Evolutionary conservation across 2,888 invertebrate species (phyloP).

Genomic region (Aelia acuminata): DNA sequence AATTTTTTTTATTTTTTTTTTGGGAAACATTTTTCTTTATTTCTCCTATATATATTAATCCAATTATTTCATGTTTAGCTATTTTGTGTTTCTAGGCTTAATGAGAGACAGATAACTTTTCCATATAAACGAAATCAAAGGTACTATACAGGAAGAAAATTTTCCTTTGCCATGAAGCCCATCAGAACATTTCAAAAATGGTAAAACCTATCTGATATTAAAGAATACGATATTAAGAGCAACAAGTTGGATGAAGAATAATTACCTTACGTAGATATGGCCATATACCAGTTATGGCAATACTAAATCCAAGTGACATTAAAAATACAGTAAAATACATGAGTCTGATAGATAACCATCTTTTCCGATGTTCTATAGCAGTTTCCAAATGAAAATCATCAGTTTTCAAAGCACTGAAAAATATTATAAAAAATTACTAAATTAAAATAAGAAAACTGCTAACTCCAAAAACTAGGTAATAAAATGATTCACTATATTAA

Average conservation of each 20-base stretch:
- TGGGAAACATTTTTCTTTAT: too few relatives aligned
- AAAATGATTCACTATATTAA: neutral
- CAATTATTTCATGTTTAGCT: too few relatives aligned
- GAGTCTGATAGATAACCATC: conserved; percentile 85
- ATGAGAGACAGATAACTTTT: too few relatives aligned
- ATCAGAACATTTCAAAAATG: too few relatives aligned
- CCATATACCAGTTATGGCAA: conserved; percentile 89
- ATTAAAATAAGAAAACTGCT: neutral
- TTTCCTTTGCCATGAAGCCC: too few relatives aligned
- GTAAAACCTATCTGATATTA: too few relatives aligned
- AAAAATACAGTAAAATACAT: conserved; percentile 93
- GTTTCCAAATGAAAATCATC: conserved; percentile 74
- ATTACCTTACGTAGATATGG: conserved; percentile 87
- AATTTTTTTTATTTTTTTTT: too few relatives aligned
- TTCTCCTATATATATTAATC: too few relatives aligned
- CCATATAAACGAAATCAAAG: too few relatives aligned
- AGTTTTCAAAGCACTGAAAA: conserved; percentile 45
- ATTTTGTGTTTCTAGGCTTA: too few relatives aligned
- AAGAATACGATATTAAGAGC: too few relatives aligned
- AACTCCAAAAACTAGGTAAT: neutral
- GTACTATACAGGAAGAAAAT: too few relatives aligned
- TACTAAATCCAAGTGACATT: conserved; percentile 90
- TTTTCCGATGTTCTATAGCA: conserved; percentile 75
- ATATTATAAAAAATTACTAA: neutral
- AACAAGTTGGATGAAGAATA: neutral